Evolutionary conservation across 1,140 invertebrate genomes (phyloP), one percentile per base, ranked within the genome.

Genomic region (Ceratina australensis): DNA sequence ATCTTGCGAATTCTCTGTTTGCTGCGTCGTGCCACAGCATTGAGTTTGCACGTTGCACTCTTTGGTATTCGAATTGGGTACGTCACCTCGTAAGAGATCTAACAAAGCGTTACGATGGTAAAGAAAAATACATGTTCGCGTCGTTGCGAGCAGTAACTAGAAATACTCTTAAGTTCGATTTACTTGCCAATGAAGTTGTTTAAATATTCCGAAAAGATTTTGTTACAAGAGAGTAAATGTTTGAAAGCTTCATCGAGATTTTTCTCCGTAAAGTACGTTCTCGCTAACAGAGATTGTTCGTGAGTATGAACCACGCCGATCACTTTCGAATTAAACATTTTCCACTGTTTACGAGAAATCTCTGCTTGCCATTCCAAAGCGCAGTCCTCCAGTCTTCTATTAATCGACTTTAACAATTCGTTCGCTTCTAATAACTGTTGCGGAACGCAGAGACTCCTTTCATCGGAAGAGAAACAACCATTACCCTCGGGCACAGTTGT

Each of bases 301-400:
- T 86, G 12, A 86, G 67, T n/a, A 54, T 83, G 33, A 42, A 10
- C 71, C 10, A 79, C 8, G 16, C 52, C n/a, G 13, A 26, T 68
- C 7, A 66, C 24, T 52, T 87, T 84, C 16, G 66, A 80, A 65
- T 87, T 86, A 28, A 89, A 59, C 24, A 87, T 79, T 73, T 82
- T 80, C 89, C 89, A 91, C 54, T 91, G 91, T 61, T 86, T 79
- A 28, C 80, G 81, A 2, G 90, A 91, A 49, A 91, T 61, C 20
- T 72, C 72, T 0, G 88, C 82, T 68, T 89, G 85, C 80, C 86
- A 89, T 56, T 91, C 87, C 16, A 89, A 86, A 8, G 88, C 84
- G 42, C 87, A 89, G 59, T 91, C 89, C 67, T 92, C 87, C 12
- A 92, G 73, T 68, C 76, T 75, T 54, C 71, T 65, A 56, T 87